Conservation (phyloP, 2,113 vertebrate species). For the Colinus virginianus region DNA sequence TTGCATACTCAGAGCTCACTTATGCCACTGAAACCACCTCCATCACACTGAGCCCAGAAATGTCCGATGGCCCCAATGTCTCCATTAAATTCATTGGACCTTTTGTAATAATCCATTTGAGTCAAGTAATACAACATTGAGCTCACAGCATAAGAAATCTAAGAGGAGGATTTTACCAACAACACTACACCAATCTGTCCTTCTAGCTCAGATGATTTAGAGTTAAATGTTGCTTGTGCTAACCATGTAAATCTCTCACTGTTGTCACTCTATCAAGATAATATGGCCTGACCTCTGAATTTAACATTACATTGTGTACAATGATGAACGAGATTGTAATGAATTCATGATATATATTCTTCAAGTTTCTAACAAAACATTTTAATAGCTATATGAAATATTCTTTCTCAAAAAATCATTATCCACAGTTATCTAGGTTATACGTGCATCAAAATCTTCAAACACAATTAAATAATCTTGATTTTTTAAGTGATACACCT, state of each 20-base stretch:
- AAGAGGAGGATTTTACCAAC: background rate
- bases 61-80: background rate
- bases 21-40: background rate
- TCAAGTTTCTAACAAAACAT: constrained; percentile 43
- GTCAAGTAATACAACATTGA: background rate
- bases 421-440: background rate
- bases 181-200: background rate
- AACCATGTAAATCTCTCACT: background rate
- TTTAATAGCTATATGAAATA: constrained; percentile 37
- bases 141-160: background rate
- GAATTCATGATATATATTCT: constrained; percentile 2
- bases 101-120: background rate
- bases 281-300: background rate
- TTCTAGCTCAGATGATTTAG: constrained; percentile 14
- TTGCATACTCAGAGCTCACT: background rate
- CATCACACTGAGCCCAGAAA: background rate
- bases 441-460: background rate
- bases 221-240: background rate
- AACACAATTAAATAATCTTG: background rate
- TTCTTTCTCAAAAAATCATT: background rate
- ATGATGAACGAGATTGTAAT: constrained; percentile 30
- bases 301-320: constrained; percentile 2
- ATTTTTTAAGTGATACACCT: background rate
- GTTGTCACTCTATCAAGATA: constrained; percentile 1
- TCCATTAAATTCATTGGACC: background rate